Evolutionary conservation across 1,140 invertebrate genomes (phyloP).

Genomic region (Drosophila arizonae): DNA sequence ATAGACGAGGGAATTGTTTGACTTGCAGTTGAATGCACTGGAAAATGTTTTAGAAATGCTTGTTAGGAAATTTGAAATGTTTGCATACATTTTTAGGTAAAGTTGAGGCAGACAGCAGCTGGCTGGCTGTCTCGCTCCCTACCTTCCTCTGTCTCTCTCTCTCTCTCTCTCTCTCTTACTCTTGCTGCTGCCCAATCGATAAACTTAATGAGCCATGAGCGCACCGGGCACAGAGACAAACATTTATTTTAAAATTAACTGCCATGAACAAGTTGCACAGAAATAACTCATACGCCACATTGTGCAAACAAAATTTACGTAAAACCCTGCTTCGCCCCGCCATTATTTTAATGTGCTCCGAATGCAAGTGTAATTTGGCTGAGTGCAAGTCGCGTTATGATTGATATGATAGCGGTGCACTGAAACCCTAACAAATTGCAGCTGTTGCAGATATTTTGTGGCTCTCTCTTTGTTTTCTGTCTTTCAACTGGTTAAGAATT

Average conservation of each 20-base stretch:
- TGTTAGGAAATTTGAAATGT: slow-evolving; percentile 37
- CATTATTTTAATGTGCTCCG: background rate
- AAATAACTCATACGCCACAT: slow-evolving; percentile 54
- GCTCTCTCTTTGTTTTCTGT: too few relatives aligned
- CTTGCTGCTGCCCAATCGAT: slow-evolving; percentile 54
- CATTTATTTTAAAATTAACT: slow-evolving; percentile 65
- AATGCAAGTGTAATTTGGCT: slow-evolving; percentile 14
- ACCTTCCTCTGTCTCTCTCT: background rate
- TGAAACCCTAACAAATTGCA: background rate
- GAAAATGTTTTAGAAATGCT: background rate
- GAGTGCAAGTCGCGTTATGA: slow-evolving; percentile 23
- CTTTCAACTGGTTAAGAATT: too few relatives aligned
- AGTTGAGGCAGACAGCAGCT: slow-evolving; percentile 24
- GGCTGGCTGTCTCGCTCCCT: background rate
- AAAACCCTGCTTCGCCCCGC: background rate
- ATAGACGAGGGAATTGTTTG: slow-evolving; percentile 14
- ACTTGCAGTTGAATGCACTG: slow-evolving; percentile 55
- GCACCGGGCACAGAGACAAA: slow-evolving; percentile 45
- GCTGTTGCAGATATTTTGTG: background rate
- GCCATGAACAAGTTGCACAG: slow-evolving; percentile 19
- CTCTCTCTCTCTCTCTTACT: slow-evolving; percentile 9
- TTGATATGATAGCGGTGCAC: slow-evolving; percentile 12
- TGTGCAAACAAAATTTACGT: slow-evolving; percentile 1
- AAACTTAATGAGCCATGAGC: slow-evolving; percentile 69
- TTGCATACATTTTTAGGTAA: slow-evolving; percentile 60